A percentile compares a stretch with the other conserved stretches of the same genome.
phyloP scores from a whole-genome alignment of 1,140 invertebrate species.

The Neuroterus valhalla region DNA sequence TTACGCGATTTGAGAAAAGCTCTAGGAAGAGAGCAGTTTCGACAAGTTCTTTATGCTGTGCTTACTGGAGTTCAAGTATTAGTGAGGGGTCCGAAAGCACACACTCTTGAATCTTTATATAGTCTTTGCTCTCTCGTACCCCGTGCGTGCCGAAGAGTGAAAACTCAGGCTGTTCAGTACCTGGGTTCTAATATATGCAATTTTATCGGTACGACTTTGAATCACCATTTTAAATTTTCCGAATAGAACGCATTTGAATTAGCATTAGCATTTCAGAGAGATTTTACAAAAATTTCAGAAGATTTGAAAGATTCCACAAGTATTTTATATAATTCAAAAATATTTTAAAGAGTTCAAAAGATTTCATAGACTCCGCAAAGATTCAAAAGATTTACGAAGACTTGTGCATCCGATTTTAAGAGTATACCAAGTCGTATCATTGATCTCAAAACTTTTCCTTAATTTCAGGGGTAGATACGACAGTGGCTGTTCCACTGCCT shows the following conservation, averaged over 20 bases:
- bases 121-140: conserved; percentile 70
- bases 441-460: conserved; percentile 25
- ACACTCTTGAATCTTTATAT: conserved; percentile 66
- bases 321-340: too few relatives aligned
- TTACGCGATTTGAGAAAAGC: conserved; percentile 73
- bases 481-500: conserved; percentile 70
- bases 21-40: conserved; percentile 74
- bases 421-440: too few relatives aligned
- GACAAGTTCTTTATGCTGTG: conserved; percentile 76
- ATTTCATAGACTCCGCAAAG: too few relatives aligned
- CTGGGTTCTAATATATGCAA: conserved; percentile 67
- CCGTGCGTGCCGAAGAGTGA: conserved; percentile 67
- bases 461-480: conserved; percentile 67
- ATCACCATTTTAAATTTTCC: conserved; percentile 16
- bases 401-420: too few relatives aligned
- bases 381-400: too few relatives aligned
- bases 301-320: too few relatives aligned
- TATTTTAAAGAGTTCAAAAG: too few relatives aligned
- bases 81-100: conserved; percentile 62
- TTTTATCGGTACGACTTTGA: conserved; percentile 67
- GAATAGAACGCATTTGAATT: background rate
- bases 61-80: conserved; percentile 75
- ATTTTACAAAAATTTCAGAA: too few relatives aligned
- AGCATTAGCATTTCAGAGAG: background rate
- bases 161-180: conserved; percentile 65